Evolutionary conservation across 2,888 invertebrate species (phyloP), one percentile per base, ranked within the genome.

Genomic region (Acrocyrtus sp.): DNA sequence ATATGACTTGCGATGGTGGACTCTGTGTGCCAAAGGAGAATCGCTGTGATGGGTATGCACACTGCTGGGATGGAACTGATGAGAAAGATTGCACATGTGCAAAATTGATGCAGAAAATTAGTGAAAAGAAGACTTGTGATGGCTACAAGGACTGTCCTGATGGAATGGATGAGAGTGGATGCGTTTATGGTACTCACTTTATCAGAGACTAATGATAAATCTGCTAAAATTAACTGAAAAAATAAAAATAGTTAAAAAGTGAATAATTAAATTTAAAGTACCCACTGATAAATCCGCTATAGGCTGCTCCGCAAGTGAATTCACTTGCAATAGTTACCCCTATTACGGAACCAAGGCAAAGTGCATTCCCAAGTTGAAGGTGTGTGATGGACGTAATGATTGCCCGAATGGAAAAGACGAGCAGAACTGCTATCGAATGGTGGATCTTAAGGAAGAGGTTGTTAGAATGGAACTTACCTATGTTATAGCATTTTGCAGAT

Each of bases 391-490:
- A 27, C 83, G 82, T 50, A 80, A 84, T 1, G 90, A 94, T 78
- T 94, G 94, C 82, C 85, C 85, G 19, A 84, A 87, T 77, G 88
- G 88, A 26, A 93, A 93, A 85, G 94, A 94, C 82, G 94, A 94
- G 86, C 82, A 87, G 58, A 89, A 92, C 83, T 94, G 94, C 61
- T 79, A 51, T 34, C 54, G 78, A 43, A 43, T 78, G 41, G 53
- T 58, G 4, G 67, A 62, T 41, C 41, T 68, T 10, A 57, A 72
- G 6, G 63, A 72, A 3, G 75, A 77, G 61, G 50, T 60, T 2
- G 8, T 45, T 21, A 51, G 15, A 8, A 56, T n/a, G n/a, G n/a
- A n/a, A n/a, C 17, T 19, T 62, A 4, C 17, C n/a, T n/a, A n/a
- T n/a, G n/a, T n/a, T n/a, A n/a, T n/a, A n/a, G n/a, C n/a, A n/a